Conservation (phyloP, 2,113 vertebrate genomes). For the Archocentrus centrarchus region DNA sequence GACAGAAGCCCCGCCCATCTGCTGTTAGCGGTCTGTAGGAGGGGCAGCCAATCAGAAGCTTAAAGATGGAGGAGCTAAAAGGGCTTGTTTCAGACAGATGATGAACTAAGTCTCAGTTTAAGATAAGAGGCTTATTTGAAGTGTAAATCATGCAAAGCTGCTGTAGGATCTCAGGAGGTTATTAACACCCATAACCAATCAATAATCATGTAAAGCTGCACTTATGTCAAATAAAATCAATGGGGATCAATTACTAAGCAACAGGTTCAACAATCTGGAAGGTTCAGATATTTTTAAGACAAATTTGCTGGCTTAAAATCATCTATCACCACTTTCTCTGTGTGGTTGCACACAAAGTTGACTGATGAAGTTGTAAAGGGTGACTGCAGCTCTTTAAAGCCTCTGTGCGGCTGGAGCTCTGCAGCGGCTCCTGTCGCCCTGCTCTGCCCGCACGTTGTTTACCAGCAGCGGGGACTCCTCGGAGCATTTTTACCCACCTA, state of each 20-base stretch:
- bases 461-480: conserved; percentile 35
- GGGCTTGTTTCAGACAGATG: background rate
- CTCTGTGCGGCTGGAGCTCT: background rate
- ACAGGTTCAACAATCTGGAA: background rate
- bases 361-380: background rate
- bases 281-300: background rate
- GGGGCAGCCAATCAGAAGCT: background rate
- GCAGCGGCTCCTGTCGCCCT: background rate
- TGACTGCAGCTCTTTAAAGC: rapidly evolving
- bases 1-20: background rate
- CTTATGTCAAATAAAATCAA: rapidly evolving
- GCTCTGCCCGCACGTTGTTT: conserved; percentile 46
- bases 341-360: no score
- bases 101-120: background rate
- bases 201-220: background rate
- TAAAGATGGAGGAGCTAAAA: background rate
- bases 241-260: background rate
- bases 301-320: background rate
- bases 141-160: background rate
- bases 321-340: no score
- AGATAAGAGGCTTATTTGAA: background rate
- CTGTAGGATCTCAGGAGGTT: background rate
- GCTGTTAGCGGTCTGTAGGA: rapidly evolving
- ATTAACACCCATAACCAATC: background rate
- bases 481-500: conserved; percentile 18